These are phyloP conservation scores for Phylloscopus whistleri DNA, from an alignment of 2,113 vertebrate genomes.

Conservation along the genomic window DNA sequence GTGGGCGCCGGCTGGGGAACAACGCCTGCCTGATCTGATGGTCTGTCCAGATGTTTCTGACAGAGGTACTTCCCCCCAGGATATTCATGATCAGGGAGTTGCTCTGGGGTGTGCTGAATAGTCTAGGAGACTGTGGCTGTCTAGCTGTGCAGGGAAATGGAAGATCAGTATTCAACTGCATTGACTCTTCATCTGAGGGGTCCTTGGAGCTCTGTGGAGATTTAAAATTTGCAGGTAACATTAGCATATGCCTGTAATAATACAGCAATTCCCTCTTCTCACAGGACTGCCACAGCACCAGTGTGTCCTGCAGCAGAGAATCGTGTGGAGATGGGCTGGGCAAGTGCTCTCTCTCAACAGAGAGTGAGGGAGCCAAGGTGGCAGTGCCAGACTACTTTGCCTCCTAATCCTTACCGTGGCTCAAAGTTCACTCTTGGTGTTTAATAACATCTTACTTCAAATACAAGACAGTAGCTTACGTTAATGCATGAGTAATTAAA, in stretches of 20 bases:
- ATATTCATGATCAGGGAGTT: conserved; percentile 74
- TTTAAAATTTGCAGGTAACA: background rate
- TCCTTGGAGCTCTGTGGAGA: conserved; percentile 82
- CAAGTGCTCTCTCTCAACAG: background rate
- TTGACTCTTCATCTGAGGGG: conserved; percentile 77
- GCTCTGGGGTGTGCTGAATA: conserved; percentile 71
- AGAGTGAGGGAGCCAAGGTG: background rate
- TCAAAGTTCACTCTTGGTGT: background rate
- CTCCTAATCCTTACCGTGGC: background rate
- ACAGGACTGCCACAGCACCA: background rate
- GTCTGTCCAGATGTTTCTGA: conserved; percentile 90
- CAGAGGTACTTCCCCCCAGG: conserved; percentile 70
- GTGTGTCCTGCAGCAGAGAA: background rate
- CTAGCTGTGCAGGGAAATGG: conserved; percentile 45
- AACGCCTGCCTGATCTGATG: conserved; percentile 88
- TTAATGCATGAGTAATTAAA: conserved; percentile 17
- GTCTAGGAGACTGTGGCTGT: conserved; percentile 43
- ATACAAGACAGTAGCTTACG: background rate
- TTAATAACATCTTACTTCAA: conserved; percentile 18
- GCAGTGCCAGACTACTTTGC: background rate
- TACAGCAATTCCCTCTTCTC: background rate
- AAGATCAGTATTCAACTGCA: conserved; percentile 69
- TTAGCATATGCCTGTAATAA: background rate
- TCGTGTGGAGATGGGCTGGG: background rate
- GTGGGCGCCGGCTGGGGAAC: conserved; percentile 85